Evolutionary conservation across 2,797 vertebrate species (phyloP), one percentile per base, ranked within the genome.

Genomic region (Atherinosoma microstoma): DNA sequence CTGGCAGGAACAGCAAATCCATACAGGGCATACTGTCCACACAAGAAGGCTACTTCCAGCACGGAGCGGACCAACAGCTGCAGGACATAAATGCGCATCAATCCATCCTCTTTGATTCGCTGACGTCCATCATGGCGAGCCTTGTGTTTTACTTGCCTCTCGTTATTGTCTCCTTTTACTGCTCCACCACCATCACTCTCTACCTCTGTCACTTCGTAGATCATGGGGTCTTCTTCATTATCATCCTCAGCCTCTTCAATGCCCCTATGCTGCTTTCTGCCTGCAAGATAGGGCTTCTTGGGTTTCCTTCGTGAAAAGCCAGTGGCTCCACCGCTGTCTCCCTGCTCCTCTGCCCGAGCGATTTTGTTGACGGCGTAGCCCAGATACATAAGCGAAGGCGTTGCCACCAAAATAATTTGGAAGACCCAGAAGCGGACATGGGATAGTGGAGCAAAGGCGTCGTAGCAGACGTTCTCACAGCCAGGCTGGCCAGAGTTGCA

Each of bases 391-490:
- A 99, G 94, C 0, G 97, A 97, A 0, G 98, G 98, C 0, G 96
- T 96, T 47, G 97, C 94, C 64, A 98, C 95, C 9, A 97, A 87
- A 15, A 99, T 97, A 84, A 98, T 98, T 89, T 99, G 98, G 85
- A 99, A 99, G 10, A 99, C 96, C 97, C 98, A 99, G 88, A 99
- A 99, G 67, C 97, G 95, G 45, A 99, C 96, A 0, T 99, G 97
- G 0, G 98, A 99, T 13, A 99, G 96, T 0, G 98, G 98, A 0
- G 97, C 97, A 0, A 99, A 99, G 75, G 96, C 91, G 0, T 99
- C 95, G 0, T 99, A 98, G 90, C 98, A 99, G 58, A 99, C 96
- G 0, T 98, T 99, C 93, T 98, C 97, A 0, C 98, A 99, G 76
- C 98, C 97, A 0, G 97, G 98, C 88, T 99, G 98, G 64, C 91